Evolutionary conservation across 2,888 invertebrate species (phyloP).

Genomic region (Amblyjoppa proteus): DNA sequence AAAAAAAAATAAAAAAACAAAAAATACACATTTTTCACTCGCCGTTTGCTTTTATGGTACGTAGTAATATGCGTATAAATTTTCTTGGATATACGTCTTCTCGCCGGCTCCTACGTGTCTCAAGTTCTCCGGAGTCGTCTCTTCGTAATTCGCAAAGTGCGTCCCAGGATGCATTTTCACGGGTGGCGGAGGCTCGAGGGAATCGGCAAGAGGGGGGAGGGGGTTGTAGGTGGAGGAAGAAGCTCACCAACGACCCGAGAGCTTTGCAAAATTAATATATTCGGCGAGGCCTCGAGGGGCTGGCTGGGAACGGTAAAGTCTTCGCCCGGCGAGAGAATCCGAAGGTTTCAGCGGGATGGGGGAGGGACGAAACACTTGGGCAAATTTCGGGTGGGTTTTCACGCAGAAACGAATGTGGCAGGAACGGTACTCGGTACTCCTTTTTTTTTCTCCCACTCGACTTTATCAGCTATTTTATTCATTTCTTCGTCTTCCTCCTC

Average conservation of each 20-base stretch:
- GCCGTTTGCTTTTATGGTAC: slow-evolving; percentile 3
- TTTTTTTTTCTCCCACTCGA: slow-evolving; percentile 7
- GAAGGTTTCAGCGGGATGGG: slow-evolving; percentile 34
- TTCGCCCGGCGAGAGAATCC: slow-evolving; percentile 22
- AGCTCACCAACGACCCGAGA: slow-evolving; percentile 34
- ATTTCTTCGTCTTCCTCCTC: neutral
- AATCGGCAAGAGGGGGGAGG: slow-evolving; percentile 33
- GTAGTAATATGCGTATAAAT: slow-evolving; percentile 8
- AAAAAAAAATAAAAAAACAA: neutral
- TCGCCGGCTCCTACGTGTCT: neutral
- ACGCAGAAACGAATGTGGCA: slow-evolving; percentile 32
- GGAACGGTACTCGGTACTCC: neutral
- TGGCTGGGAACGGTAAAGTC: slow-evolving; percentile 34
- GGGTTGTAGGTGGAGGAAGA: slow-evolving; percentile 19
- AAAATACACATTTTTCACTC: neutral
- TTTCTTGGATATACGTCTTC: neutral
- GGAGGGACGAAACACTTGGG: slow-evolving; percentile 22
- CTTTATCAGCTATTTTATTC: slow-evolving; percentile 20
- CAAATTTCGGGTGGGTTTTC: slow-evolving; percentile 41
- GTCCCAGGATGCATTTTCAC: slow-evolving; percentile 63
- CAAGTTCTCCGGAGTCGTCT: slow-evolving; percentile 28
- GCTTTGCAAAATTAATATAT: slow-evolving; percentile 63
- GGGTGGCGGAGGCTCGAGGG: slow-evolving; percentile 45
- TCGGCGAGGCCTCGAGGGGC: slow-evolving; percentile 17
- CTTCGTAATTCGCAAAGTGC: slow-evolving; percentile 65